phyloP scores from a whole-genome alignment of 2,113 vertebrate genomes.

The Columba livia region DNA sequence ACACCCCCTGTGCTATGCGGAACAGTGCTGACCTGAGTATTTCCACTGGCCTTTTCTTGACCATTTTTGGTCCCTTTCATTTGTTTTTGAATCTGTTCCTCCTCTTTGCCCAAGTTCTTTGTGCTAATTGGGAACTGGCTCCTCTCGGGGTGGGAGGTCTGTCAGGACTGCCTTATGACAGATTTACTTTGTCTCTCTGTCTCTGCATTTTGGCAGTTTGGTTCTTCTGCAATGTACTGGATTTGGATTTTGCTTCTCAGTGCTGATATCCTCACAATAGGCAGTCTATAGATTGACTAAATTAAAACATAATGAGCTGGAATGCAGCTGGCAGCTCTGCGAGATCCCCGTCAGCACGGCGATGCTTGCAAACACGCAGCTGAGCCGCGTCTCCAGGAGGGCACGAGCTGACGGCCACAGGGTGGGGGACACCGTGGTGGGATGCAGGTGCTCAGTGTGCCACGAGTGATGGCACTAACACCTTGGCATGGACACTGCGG shows the following conservation, averaged over 20 bases:
- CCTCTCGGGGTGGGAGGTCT: conserved; percentile 66
- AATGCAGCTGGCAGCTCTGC: conserved; percentile 58
- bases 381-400: not conserved
- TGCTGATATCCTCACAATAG: conserved; percentile 63
- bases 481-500: fast-evolving
- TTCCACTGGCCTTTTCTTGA: conserved; percentile 66
- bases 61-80: conserved; percentile 72
- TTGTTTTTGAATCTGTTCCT: conserved; percentile 66
- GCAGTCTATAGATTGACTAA: conserved; percentile 69
- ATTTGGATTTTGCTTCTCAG: conserved; percentile 55
- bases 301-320: conserved; percentile 61
- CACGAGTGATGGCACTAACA: fast-evolving
- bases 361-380: not conserved
- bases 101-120: conserved; percentile 65
- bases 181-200: conserved; percentile 70
- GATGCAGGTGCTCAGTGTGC: not conserved
- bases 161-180: conserved; percentile 61
- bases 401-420: fast-evolving
- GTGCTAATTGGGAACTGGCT: conserved; percentile 66
- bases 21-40: conserved; percentile 53
- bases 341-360: conserved; percentile 18
- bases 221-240: conserved; percentile 60
- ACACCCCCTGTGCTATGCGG: not conserved
- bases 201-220: conserved; percentile 66
- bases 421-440: not conserved